A percentile compares a stretch with the other conserved stretches of the same genome.
Conservation (phyloP, 2,797 vertebrate species). For the Sarcoramphus papa region DNA sequence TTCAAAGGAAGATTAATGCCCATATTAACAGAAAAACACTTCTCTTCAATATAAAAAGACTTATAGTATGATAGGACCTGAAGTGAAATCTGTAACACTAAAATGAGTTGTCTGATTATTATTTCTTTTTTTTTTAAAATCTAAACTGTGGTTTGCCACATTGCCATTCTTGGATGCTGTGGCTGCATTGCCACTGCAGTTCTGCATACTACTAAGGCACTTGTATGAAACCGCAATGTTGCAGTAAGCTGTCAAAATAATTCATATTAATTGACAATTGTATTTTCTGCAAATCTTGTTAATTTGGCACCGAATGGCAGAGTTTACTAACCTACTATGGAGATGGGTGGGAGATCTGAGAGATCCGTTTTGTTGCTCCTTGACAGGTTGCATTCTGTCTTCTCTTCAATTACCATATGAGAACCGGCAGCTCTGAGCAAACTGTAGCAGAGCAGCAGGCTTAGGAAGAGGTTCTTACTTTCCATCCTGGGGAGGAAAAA, state of each 20-base stretch:
- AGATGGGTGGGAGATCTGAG: conserved; percentile 68
- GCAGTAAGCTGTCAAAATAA: neutral
- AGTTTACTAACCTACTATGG: conserved; percentile 72
- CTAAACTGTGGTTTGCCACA: neutral
- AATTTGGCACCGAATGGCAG: rapidly evolving
- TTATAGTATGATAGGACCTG: neutral
- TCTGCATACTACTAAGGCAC: neutral
- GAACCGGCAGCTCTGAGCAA: conserved; percentile 41
- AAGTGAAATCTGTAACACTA: neutral
- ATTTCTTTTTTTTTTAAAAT: neutral
- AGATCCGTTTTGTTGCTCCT: conserved; percentile 49
- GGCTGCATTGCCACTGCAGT: neutral
- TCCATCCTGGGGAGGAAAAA: conserved; percentile 47
- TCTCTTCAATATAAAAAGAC: neutral
- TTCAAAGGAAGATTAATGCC: neutral
- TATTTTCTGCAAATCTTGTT: neutral
- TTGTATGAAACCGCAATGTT: neutral
- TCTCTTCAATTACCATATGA: conserved; percentile 63
- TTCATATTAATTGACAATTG: neutral
- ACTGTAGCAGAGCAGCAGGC: conserved; percentile 60
- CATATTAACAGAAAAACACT: neutral
- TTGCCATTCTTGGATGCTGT: neutral
- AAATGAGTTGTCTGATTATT: neutral
- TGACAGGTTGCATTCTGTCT: conserved; percentile 32
- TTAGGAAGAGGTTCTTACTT: conserved; percentile 57